Percentiles rank a stretch among this genome's conserved stretches.
phyloP scores from a whole-genome alignment of 1,140 invertebrate genomes.

The Euura saliciscinereae region DNA sequence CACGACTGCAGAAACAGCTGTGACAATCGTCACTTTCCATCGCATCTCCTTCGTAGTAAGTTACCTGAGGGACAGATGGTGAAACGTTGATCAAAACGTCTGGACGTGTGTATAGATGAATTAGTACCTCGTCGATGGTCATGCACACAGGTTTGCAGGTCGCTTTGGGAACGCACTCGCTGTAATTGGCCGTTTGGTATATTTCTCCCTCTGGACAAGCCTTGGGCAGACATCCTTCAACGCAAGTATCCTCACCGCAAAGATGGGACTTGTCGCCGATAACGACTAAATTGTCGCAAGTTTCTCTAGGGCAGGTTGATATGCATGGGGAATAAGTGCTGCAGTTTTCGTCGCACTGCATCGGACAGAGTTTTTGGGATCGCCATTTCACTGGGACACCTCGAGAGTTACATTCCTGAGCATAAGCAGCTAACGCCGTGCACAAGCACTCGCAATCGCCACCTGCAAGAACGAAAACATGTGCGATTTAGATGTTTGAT shows the following conservation, averaged over 20 bases:
- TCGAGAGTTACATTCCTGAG: slow-evolving; percentile 76
- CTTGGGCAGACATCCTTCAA: slow-evolving; percentile 79
- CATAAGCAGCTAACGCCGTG: slow-evolving; percentile 85
- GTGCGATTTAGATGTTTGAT: neutral
- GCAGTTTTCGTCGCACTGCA: slow-evolving; percentile 85
- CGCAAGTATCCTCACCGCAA: slow-evolving; percentile 76
- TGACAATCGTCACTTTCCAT: slow-evolving; percentile 78
- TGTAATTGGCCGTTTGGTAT: slow-evolving; percentile 71
- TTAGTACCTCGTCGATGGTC: slow-evolving; percentile 66
- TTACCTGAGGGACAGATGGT: slow-evolving; percentile 21
- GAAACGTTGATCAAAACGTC: too few relatives aligned
- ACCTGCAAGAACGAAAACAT: slow-evolving; percentile 58
- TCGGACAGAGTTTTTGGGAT: slow-evolving; percentile 80
- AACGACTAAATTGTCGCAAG: slow-evolving; percentile 80
- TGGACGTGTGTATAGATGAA: neutral
- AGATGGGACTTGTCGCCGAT: slow-evolving; percentile 63
- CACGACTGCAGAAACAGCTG: slow-evolving; percentile 75
- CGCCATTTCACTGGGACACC: slow-evolving; percentile 82
- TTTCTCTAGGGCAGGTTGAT: slow-evolving; percentile 79
- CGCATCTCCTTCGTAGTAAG: slow-evolving; percentile 78
- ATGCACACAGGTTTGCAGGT: slow-evolving; percentile 75
- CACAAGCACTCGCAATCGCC: slow-evolving; percentile 91
- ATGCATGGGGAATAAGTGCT: slow-evolving; percentile 81
- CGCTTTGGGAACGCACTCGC: slow-evolving; percentile 75
- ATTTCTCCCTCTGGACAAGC: slow-evolving; percentile 73